Base-by-base conservation (phyloP, 2,888 invertebrate genomes). In the Odontocolon sp. region DNA sequence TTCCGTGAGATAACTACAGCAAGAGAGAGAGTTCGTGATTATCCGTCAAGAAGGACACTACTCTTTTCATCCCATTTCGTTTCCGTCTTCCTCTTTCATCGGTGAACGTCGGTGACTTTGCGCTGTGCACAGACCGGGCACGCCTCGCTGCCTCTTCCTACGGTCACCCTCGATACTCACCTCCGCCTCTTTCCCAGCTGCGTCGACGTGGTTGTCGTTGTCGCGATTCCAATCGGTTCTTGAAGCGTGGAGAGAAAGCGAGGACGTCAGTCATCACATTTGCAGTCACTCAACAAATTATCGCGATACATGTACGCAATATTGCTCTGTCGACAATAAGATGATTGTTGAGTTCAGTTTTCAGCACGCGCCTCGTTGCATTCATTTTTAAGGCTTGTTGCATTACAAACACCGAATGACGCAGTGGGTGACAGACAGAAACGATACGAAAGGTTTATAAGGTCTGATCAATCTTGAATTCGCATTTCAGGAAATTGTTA, bases 401-500 rank as follows among this genome's bases (percentile, higher is more conserved):
- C n/a, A 21, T 0, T 4, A 11, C 14, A 8, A 21, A 21, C 9
- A 21, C 16, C 6, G 18, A 16, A 16, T 21, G 45, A 21, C 18
- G 21, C 45, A n/a, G 45, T 21, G 21, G 16, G 45, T 18, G 45
- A 18, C 9, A 45, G 45, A 45, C 45, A 45, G 8, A 45, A 45
- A 45, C 9, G 16, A 18, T n/a, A 45, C 21, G 45, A 45, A 23
- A 45, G 14, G 4, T 18, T 23, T 23, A n/a, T 45, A 9, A 21
- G 3, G 45, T 45, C n/a, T 21, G 59, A 71, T 71, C 66, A 71
- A 79, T 79, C 70, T 40, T 57, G 67, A 69, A 59, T 76, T 71
- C 36, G 52, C 42, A 38, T 47, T 70, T 36, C 33, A 21, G 31
- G 54, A 45, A 61, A 45, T 45, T 9, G 45, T 45, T 21, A 18